Conservation (phyloP, 2,113 vertebrate species). For the Callipepla squamata region DNA sequence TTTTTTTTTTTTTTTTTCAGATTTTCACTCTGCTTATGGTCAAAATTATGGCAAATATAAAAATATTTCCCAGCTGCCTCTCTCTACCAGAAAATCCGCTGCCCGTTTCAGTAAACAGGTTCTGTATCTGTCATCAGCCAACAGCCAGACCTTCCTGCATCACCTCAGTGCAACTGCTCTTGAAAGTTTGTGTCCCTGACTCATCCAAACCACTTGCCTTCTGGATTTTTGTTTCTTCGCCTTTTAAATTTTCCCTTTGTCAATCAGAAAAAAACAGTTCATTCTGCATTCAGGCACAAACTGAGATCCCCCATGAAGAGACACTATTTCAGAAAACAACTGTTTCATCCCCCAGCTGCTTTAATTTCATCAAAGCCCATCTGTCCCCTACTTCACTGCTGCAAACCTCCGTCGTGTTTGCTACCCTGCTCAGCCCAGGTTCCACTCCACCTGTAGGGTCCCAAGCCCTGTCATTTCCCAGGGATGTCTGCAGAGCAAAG, state of each 20-base stretch:
- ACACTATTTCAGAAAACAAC: neutral
- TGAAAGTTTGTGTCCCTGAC: neutral
- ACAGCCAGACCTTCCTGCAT: neutral
- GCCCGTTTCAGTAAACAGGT: neutral
- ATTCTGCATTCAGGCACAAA: neutral
- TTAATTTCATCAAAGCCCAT: neutral
- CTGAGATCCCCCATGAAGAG: neutral
- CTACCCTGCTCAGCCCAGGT: neutral
- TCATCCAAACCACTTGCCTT: neutral
- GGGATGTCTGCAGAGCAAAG: constrained; percentile 2
- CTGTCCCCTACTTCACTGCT: neutral
- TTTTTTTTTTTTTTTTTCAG: neutral
- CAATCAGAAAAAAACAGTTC: neutral
- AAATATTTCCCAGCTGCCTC: neutral
- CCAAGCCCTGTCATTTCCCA: neutral
- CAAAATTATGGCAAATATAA: neutral
- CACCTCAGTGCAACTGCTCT: neutral
- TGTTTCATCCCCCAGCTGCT: neutral
- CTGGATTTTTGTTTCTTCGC: neutral
- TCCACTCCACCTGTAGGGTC: neutral
- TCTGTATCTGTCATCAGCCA: neutral
- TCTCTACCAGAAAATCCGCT: neutral
- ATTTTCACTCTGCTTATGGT: neutral
- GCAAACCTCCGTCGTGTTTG: neutral
- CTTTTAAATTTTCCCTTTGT: neutral